Base-by-base conservation (phyloP, 2,113 vertebrate genomes). In the Zosterops pallidus region DNA sequence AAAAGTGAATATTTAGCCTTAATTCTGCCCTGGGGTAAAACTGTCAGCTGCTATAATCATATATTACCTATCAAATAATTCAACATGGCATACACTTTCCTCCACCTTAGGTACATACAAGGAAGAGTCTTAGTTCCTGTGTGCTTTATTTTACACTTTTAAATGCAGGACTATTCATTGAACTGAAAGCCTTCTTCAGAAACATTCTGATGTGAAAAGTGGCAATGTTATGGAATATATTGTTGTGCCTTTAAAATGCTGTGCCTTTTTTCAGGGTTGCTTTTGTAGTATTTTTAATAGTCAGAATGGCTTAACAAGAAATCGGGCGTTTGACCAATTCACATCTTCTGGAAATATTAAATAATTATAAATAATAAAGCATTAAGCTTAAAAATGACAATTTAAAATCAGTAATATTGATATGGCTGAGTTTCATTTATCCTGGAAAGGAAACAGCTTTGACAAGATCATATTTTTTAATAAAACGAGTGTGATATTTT, bases 341-440 rank as follows among this genome's bases (percentile, higher is more conserved):
- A 65, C 24, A 47, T 84, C 62, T 86, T 53, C 80, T 92, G 62
- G 77, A 90, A 92, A 84, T 93, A 86, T 81, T 90, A 93, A 92
- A 83, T 93, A 96, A 96, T 92, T 95, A 91, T 85, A 90, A 94
- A 90, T 90, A 92, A 88, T 95, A 93, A 96, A 93, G 57, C 74
- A 86, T 26, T 78, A 69, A 92, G 65, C 65, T 86, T 87, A 65
- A 93, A 92, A 90, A 94, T 28, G 44, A 86, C 65, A 63, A 86
- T 93, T 93, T 89, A 26, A 91, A 93, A 94, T 96, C 91, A 83
- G 83, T 92, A 94, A 74, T 88, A 93, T 91, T 74, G 95, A 95
- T 92, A 80, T 24, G 44, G 37, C 72, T 49, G 55, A 86, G 68
- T 77, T 86, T 93, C 79, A 94, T 95, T 90, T 90, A 56, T 93